These are phyloP conservation scores for Poeciliopsis paucimaculata DNA, from an alignment of 2,797 vertebrate genomes.

Conservation along the genomic window DNA sequence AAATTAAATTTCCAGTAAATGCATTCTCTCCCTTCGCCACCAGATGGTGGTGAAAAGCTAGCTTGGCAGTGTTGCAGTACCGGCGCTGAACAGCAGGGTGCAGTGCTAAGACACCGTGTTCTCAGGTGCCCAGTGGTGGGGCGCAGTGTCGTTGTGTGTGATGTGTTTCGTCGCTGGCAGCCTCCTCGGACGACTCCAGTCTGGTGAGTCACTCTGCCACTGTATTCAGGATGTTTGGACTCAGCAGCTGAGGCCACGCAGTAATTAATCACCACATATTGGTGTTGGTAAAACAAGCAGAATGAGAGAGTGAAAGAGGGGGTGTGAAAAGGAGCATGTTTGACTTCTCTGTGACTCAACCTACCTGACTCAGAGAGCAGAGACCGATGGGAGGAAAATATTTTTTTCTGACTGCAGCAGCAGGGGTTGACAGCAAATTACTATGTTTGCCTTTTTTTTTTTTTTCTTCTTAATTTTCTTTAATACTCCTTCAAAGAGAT, in stretches of 20 bases:
- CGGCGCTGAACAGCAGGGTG: slow-evolving; percentile 47
- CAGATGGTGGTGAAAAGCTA: slow-evolving; percentile 47
- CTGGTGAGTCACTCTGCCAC: slow-evolving; percentile 73
- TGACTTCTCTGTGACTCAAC: slow-evolving; percentile 27
- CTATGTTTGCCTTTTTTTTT: slow-evolving; percentile 1
- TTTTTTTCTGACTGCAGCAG: slow-evolving; percentile 9
- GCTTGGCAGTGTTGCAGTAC: neutral
- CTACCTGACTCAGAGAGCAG: slow-evolving; percentile 9
- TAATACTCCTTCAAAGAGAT: slow-evolving; percentile 15
- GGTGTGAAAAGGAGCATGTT: slow-evolving; percentile 15
- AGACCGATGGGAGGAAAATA: slow-evolving; percentile 15
- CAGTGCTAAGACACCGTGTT: slow-evolving; percentile 38
- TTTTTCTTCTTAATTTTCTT: slow-evolving; percentile 8
- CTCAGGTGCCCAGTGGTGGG: slow-evolving; percentile 8
- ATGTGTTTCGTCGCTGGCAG: slow-evolving; percentile 63
- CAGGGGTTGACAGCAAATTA: slow-evolving; percentile 11
- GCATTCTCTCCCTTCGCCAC: slow-evolving; percentile 19
- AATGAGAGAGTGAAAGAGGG: neutral
- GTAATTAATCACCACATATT: slow-evolving; percentile 68
- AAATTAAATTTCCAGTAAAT: neutral
- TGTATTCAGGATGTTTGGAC: slow-evolving; percentile 58
- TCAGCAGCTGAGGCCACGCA: slow-evolving; percentile 38
- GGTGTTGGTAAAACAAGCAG: slow-evolving; percentile 30
- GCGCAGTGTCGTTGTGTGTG: slow-evolving; percentile 50
- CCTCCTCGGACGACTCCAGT: slow-evolving; percentile 62